phyloP scores from a whole-genome alignment of 2,797 vertebrate species.

The Artibeus jamaicensis region DNA sequence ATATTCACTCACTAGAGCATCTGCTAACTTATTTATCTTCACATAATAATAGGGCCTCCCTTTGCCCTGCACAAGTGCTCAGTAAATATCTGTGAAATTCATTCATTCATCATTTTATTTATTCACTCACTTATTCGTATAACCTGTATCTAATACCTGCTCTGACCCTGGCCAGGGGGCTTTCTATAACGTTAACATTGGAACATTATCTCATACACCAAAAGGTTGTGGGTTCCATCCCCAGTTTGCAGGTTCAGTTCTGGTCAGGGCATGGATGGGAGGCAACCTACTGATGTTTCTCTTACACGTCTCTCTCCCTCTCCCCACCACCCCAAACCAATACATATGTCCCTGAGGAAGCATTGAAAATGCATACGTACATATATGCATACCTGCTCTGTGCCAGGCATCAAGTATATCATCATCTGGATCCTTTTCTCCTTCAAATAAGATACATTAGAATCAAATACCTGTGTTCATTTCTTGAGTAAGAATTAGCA shows the following conservation, averaged over 20 bases:
- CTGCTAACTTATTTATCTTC: background rate
- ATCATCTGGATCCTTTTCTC: constrained; percentile 18
- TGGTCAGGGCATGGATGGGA: background rate
- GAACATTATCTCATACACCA: background rate
- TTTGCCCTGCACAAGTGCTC: background rate
- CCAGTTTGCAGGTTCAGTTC: background rate
- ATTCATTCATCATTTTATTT: background rate
- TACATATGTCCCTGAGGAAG: background rate
- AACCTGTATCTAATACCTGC: background rate
- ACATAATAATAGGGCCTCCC: background rate
- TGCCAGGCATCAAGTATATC: background rate
- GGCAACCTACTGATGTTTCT: background rate
- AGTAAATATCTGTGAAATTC: background rate
- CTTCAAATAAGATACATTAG: background rate
- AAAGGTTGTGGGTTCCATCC: background rate
- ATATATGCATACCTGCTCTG: background rate
- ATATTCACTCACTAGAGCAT: background rate
- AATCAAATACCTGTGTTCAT: background rate
- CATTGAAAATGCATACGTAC: background rate
- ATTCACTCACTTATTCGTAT: background rate
- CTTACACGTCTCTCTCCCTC: background rate
- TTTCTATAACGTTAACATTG: no score
- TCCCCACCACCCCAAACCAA: background rate
- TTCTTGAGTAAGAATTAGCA: constrained; percentile 2
- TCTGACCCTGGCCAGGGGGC: background rate